Base-by-base conservation (phyloP, 2,113 vertebrate species). In the Callipepla squamata region DNA sequence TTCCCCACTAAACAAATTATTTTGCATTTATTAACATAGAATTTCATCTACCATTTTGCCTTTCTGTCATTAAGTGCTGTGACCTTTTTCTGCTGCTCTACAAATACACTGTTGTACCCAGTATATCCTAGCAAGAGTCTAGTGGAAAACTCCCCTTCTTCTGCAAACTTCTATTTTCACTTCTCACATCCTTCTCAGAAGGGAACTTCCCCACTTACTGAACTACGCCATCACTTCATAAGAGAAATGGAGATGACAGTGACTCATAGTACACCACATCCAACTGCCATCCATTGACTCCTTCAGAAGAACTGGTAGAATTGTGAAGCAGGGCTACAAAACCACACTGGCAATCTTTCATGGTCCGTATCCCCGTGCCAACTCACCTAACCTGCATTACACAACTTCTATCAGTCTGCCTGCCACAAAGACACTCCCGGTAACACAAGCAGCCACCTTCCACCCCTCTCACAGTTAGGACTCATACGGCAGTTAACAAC, bases 131-230 rank as follows among this genome's bases (percentile, higher is more conserved):
- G 34, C 30, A 65, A 89, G 53, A 85, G 8, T 22, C 47, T 15
- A 62, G 20, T 6, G 0, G 34, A 80, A 93, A 93, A 74, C 62
- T 25, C 13, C n/a, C 36, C 73, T 90, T 70, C 73, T 17, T 88
- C 38, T 55, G 47, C 50, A 89, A 50, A 86, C n/a, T 48, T 76
- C 18, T 21, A 30, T 80, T 83, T 90, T 83, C 36, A 55, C n/a
- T 77, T 87, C 68, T 69, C 59, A 83, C 72, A 51, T 82, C 36
- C 48, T 87, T 76, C 69, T 67, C 22, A 90, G 72, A 74, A 69
- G 45, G 48, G 44, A 92, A 53, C 40, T 45, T 80, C 66, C 23
- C 65, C 80, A 80, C 30, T 66, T 77, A 68, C 26, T 93, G 59
- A 76, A 65, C 48, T 86, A 1, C 42, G 59, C 20, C 50, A 36